Conservation (phyloP, 2,888 invertebrate species). For the Spicauda simplicius region DNA sequence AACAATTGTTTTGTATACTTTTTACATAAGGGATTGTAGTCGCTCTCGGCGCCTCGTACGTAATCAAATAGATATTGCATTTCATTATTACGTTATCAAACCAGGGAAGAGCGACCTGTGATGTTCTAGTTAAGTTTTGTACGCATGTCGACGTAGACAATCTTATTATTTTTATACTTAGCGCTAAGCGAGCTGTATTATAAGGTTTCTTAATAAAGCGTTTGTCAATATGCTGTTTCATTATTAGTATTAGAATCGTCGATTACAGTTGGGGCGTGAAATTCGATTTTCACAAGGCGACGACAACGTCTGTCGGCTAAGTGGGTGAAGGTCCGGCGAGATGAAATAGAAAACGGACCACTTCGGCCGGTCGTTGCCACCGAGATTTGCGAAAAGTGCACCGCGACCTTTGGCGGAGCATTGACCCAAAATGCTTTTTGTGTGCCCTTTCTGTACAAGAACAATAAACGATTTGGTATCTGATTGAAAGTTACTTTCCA, state of each 20-base stretch:
- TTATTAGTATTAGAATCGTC: slow-evolving; percentile 49
- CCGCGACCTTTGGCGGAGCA: slow-evolving; percentile 17
- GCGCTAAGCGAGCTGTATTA: slow-evolving; percentile 60
- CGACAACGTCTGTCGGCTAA: slow-evolving; percentile 55
- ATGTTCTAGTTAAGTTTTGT: slow-evolving; percentile 61
- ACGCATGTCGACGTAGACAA: slow-evolving; percentile 47
- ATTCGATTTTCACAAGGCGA: slow-evolving; percentile 61
- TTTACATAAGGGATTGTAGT: slow-evolving; percentile 18
- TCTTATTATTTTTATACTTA: slow-evolving; percentile 78
- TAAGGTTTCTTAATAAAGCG: slow-evolving; percentile 79
- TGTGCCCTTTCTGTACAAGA: slow-evolving; percentile 4
- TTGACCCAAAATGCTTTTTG: slow-evolving; percentile 26
- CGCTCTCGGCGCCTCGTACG: slow-evolving; percentile 24
- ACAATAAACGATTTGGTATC: not conserved
- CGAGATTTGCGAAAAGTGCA: slow-evolving; percentile 32
- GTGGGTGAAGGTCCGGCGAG: slow-evolving; percentile 73
- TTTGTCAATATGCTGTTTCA: slow-evolving; percentile 75
- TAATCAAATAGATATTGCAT: slow-evolving; percentile 15
- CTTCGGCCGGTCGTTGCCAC: slow-evolving; percentile 40
- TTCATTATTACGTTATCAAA: slow-evolving; percentile 13
- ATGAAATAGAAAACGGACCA: slow-evolving; percentile 60
- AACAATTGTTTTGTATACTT: slow-evolving; percentile 38
- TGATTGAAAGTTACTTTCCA: not conserved
- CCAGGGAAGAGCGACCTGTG: slow-evolving; percentile 52
- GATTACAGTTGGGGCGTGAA: slow-evolving; percentile 65